Evolutionary conservation across 2,113 vertebrate species (phyloP), one percentile per base, ranked within the genome.

Genomic region (Furnarius figulus): DNA sequence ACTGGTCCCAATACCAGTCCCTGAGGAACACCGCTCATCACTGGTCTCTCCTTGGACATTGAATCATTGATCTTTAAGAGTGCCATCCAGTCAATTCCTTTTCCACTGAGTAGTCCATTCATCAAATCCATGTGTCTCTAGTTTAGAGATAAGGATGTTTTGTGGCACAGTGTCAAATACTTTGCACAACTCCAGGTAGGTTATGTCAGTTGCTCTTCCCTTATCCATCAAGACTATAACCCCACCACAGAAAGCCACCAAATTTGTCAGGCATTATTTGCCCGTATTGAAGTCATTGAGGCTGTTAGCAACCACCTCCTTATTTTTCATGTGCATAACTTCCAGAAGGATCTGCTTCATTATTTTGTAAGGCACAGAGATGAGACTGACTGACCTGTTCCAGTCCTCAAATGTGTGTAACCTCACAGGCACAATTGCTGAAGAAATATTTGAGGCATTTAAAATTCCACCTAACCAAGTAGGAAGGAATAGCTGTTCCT

Each of bases 371-470:
- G 31, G 22, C 25, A 58, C 21, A 73, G 50, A 44, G 37, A 37
- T 20, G 18, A 81, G 22, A 16, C 27, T 27, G 31, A 42, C 25
- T 65, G 59, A 17, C 14, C 59, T 73, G 17, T 88, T 35, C 31
- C 33, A 58, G 12, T 8, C 68, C 12, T 80, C 14, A 49, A 28
- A 73, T 1, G 0, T 33, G 8, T 65, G 68, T 28, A 50, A 46
- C 11, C 4, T 10, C 18, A 25, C 14, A 65, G 39, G 16, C 4
- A 5, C 0, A 1, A 25, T 16, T 2, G 4, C 20, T n/a, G 35
- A 17, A 74, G 30, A 42, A 77, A 37, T 37, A 4, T 52, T 24
- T n/a, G 56, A 47, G 52, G 21, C 2, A 4, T 39, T 59, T 61
- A 58, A 67, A 13, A 40, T 55, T 7, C 5, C 10, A 31, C 1